Percentiles rank a stretch among this genome's conserved stretches.
phyloP scores from a whole-genome alignment of 2,888 invertebrate genomes.

The Cerceris rybyensis region DNA sequence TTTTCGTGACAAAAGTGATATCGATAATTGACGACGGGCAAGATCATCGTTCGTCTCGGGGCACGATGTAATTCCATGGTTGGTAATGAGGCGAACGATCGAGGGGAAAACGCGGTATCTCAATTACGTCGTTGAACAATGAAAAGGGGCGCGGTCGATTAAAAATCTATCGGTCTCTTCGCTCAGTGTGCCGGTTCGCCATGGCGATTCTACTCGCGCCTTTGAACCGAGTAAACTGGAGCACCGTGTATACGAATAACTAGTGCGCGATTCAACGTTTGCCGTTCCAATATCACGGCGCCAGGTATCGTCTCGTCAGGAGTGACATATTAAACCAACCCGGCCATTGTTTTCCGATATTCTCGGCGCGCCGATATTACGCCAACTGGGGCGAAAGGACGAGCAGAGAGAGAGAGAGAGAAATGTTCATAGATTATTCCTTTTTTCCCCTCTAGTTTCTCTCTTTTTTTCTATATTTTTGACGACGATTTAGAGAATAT shows the following conservation, averaged over 20 bases:
- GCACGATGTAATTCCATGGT: conserved; percentile 16
- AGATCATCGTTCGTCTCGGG: neutral
- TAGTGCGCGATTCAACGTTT: neutral
- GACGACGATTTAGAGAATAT: too few relatives aligned
- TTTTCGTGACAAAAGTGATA: neutral
- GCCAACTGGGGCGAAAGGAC: conserved; percentile 48
- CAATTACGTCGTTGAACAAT: conserved; percentile 41
- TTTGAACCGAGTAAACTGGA: conserved; percentile 31
- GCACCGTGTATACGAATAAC: neutral
- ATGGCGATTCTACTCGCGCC: neutral
- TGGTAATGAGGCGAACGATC: conserved; percentile 38
- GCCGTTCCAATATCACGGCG: neutral
- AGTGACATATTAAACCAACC: conserved; percentile 18
- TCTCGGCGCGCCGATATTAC: conserved; percentile 31
- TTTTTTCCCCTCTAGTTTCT: neutral
- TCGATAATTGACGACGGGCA: neutral
- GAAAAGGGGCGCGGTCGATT: conserved; percentile 52
- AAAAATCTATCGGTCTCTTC: conserved; percentile 60
- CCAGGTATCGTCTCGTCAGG: neutral
- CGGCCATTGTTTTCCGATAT: conserved; percentile 27
- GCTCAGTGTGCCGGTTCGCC: conserved; percentile 9
- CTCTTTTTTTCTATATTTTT: too few relatives aligned
- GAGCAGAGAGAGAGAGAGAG: neutral
- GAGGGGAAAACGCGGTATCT: conserved; percentile 23
- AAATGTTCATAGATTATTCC: neutral